Evolutionary conservation across 2,888 invertebrate genomes (phyloP), one percentile per base, ranked within the genome.

Genomic region (Tenthredo notha): DNA sequence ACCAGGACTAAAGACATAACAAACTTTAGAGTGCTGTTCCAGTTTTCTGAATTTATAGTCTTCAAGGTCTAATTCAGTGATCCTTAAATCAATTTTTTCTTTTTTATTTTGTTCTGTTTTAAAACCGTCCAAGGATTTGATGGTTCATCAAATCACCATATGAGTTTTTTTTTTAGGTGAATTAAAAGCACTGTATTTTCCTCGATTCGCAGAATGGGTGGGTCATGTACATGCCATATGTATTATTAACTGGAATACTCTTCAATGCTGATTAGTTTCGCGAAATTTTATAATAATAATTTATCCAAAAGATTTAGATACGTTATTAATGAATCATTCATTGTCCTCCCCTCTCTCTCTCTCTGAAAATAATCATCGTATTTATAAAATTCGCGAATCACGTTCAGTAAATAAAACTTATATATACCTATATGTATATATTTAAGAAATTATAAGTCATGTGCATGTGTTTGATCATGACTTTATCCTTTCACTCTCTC

Each of bases 11-110:
- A 75, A 15, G 43, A 75, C 47, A 21, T 21, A 47, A 47, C 43
- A 47, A 75, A 75, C 75, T 75, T 75, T 25, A 43, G 25, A 75
- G 25, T 25, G 47, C 25, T 18, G 47, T 43, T 75, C 25, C 21
- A 75, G 50, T 75, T 75, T 75, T 21, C 43, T 0, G 15, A 75
- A 75, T 47, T 47, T 75, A 37, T 43, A 12, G 37, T 15, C 15
- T 25, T 25, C 12, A 25, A 15, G 18, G 40, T 40, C 18, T 12
- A 10, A n/a, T 12, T 50, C 43, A 25, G 18, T 37, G 25, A 61
- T 61, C 61, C 25, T 61, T 25, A 12, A 9, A 61, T 61, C 61
- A 29, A 37, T 37, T 37, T 37, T 37, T 37, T 37, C 1, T 2
- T 70, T 2, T 4, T 33, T 18, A 5, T 29, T 70, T 5, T 18